phyloP scores from a whole-genome alignment of 2,113 vertebrate genomes.

The Lanius collurio region DNA sequence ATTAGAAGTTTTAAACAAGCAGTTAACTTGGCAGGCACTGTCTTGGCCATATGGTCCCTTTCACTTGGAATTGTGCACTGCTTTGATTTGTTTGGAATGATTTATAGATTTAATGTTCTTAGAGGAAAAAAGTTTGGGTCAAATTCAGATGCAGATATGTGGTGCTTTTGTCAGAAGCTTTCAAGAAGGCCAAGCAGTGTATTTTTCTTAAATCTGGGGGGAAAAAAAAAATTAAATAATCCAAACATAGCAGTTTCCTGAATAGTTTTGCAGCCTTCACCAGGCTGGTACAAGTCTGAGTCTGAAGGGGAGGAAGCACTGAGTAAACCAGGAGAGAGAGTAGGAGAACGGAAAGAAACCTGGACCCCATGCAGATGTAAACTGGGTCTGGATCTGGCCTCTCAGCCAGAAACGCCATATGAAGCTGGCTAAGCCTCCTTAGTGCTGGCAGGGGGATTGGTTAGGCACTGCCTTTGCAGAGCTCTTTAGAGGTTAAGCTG shows the following conservation, averaged over 20 bases:
- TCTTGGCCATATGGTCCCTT: conserved; percentile 32
- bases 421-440: conserved; percentile 35
- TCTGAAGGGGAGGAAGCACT: not conserved
- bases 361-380: not conserved
- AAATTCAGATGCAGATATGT: not conserved
- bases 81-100: conserved; percentile 33
- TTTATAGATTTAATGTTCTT: not conserved
- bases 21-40: conserved; percentile 28
- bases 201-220: not conserved
- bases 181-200: not conserved
- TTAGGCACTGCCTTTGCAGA: not conserved
- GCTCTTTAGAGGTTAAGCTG: conserved; percentile 34
- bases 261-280: not conserved
- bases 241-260: not conserved
- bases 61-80: not conserved
- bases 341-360: not conserved
- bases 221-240: not conserved
- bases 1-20: not conserved
- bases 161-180: not conserved
- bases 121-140: not conserved
- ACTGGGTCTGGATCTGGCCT: not conserved
- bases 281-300: not conserved
- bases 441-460: not conserved
- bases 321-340: not conserved
- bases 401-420: not conserved